These are phyloP conservation scores for Drosophila birchii DNA, from an alignment of 2,888 invertebrate genomes.

Conservation along the genomic window DNA sequence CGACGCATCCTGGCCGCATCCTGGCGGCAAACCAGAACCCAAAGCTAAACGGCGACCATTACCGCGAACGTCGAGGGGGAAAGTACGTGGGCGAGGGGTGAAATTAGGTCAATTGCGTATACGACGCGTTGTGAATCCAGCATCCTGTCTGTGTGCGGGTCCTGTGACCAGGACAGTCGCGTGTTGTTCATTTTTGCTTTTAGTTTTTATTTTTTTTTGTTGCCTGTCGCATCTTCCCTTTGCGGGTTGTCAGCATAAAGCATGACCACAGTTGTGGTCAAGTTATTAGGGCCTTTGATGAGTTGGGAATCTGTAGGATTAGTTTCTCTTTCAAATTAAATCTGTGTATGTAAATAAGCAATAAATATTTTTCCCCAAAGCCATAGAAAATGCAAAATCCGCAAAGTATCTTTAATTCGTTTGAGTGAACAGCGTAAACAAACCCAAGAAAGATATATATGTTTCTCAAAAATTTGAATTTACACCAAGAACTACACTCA, in stretches of 20 bases:
- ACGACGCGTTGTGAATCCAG: conserved; percentile 46
- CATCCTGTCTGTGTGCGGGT: conserved; percentile 42
- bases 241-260: conserved; percentile 15
- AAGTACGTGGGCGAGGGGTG: conserved; percentile 23
- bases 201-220: not conserved
- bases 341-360: not conserved
- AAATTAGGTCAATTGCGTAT: conserved; percentile 70
- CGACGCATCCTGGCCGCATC: conserved; percentile 36
- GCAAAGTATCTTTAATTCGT: not conserved
- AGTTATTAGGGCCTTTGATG: not conserved
- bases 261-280: conserved; percentile 2
- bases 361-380: not conserved
- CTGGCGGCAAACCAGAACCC: conserved; percentile 48
- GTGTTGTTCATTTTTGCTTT: conserved; percentile 39
- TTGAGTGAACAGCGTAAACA: not conserved
- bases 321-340: not conserved
- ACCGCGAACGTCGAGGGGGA: conserved; percentile 44
- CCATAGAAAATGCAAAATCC: not conserved
- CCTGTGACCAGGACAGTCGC: conserved; percentile 48
- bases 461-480: not conserved
- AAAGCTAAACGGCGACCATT: conserved; percentile 57
- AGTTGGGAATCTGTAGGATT: not conserved
- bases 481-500: not conserved
- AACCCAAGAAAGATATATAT: not conserved
- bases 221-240: conserved; percentile 6